Conservation (phyloP, 2,113 vertebrate species). For the Emydura subglobosa region DNA sequence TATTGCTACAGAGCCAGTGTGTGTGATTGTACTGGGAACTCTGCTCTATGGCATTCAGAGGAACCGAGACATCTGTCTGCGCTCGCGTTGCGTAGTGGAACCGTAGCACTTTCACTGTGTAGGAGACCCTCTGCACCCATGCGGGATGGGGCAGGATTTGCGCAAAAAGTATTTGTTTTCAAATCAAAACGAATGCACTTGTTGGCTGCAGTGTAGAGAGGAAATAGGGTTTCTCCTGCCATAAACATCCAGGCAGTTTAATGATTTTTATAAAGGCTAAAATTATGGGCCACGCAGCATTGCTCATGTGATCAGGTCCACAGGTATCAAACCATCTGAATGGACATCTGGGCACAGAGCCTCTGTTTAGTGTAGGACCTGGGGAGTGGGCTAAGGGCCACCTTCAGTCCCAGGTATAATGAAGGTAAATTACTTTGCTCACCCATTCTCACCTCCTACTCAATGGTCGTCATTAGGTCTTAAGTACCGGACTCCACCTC, state of each 20-base stretch:
- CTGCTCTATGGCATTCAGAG: not conserved
- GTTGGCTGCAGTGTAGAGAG: not conserved
- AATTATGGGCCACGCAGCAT: not conserved
- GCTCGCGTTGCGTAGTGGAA: not conserved
- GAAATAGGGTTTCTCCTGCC: not conserved
- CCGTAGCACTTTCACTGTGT: not conserved
- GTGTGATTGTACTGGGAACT: not conserved
- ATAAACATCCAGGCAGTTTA: not conserved
- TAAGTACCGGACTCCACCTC: too few species aligned
- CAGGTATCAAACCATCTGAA: not conserved
- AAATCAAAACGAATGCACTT: not conserved
- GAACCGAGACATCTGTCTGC: not conserved
- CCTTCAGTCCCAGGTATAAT: not conserved
- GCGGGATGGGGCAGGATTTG: not conserved
- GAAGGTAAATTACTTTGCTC: too few species aligned
- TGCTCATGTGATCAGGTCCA: not conserved
- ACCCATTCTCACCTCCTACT: too few species aligned
- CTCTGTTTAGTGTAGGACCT: not conserved
- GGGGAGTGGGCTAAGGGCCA: not conserved
- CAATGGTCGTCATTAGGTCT: too few species aligned
- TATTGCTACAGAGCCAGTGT: not conserved
- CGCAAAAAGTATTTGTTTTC: not conserved
- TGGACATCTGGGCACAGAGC: not conserved
- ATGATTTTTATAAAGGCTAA: not conserved
- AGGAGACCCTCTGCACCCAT: not conserved